phyloP scores from a whole-genome alignment of 2,888 invertebrate species.

The Apoderus coryli region DNA sequence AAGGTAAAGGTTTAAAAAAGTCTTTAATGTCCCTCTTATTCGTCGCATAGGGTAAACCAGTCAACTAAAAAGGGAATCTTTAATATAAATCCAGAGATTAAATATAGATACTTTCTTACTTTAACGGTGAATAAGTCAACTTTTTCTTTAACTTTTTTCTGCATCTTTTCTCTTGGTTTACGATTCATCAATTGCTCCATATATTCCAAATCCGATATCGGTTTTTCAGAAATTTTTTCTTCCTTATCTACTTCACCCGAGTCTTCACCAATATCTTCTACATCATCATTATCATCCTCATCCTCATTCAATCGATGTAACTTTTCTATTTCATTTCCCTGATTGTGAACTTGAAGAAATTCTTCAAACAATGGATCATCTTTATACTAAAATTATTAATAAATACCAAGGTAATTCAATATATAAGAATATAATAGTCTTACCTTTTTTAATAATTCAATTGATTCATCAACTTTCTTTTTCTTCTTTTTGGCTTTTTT shows the following conservation, averaged over 20 bases:
- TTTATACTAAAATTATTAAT: conserved; percentile 44
- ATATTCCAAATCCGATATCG: conserved; percentile 64
- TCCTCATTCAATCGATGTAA: conserved; percentile 18
- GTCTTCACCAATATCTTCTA: conserved; percentile 22
- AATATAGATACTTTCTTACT: conserved; percentile 18
- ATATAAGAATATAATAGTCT: conserved; percentile 8
- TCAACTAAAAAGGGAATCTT: conserved; percentile 35
- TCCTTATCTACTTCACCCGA: conserved; percentile 13
- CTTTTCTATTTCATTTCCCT: conserved; percentile 27
- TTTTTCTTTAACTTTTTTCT: conserved; percentile 30
- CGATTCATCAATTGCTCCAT: conserved; percentile 49
- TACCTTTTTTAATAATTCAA: conserved; percentile 46
- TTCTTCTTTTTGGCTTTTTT: conserved; percentile 25
- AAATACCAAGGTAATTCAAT: too few species aligned
- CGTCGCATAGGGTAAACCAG: conserved; percentile 60
- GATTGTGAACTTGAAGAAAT: conserved; percentile 73
- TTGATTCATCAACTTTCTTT: conserved; percentile 40
- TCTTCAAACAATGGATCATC: conserved; percentile 82
- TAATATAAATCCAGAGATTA: too few species aligned
- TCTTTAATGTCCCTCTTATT: conserved; percentile 73
- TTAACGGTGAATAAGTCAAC: conserved; percentile 47
- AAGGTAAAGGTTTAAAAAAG: conserved; percentile 69
- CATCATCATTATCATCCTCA: conserved; percentile 26
- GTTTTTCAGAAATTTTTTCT: conserved; percentile 49
- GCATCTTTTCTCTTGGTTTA: conserved; percentile 28